phyloP scores from a whole-genome alignment of 2,797 vertebrate species.

The Typhlichthys subterraneus region DNA sequence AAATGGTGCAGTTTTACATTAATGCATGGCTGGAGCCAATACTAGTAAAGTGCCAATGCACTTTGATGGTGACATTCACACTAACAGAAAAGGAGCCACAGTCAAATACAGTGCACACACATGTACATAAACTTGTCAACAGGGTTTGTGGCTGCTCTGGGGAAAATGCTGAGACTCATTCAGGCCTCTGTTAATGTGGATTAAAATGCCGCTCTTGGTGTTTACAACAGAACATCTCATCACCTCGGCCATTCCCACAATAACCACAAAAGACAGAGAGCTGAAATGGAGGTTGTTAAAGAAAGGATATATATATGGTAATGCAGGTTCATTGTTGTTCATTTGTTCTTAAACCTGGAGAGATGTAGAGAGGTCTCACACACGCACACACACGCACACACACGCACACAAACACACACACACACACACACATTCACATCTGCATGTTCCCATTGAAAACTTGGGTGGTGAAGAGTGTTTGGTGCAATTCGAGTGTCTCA shows the following conservation, averaged over 20 bases:
- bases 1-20: too few species aligned
- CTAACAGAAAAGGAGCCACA: not conserved
- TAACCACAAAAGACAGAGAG: conserved; percentile 21
- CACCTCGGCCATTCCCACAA: conserved; percentile 31
- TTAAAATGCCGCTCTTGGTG: conserved; percentile 33
- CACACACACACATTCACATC: not conserved
- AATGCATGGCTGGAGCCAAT: too few species aligned
- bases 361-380: not conserved
- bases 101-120: not conserved
- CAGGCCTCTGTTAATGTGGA: conserved; percentile 42
- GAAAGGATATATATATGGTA: conserved; percentile 3
- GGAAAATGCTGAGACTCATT: conserved; percentile 38
- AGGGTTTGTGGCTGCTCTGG: conserved; percentile 38
- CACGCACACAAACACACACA: conserved; percentile 14
- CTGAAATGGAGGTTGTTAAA: conserved; percentile 21
- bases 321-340: conserved; percentile 8
- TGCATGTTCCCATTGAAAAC: not conserved
- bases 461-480: conserved; percentile 4
- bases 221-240: conserved; percentile 51
- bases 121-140: conserved; percentile 31
- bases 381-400: conserved; percentile 12
- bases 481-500: conserved; percentile 41
- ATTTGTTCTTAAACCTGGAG: conserved; percentile 16
- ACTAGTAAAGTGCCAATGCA: not conserved
- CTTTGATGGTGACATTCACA: not conserved